A percentile compares a stretch with the other conserved stretches of the same genome.
phyloP scores from a whole-genome alignment of 2,797 vertebrate genomes.

The Urosaurus nigricauda region DNA sequence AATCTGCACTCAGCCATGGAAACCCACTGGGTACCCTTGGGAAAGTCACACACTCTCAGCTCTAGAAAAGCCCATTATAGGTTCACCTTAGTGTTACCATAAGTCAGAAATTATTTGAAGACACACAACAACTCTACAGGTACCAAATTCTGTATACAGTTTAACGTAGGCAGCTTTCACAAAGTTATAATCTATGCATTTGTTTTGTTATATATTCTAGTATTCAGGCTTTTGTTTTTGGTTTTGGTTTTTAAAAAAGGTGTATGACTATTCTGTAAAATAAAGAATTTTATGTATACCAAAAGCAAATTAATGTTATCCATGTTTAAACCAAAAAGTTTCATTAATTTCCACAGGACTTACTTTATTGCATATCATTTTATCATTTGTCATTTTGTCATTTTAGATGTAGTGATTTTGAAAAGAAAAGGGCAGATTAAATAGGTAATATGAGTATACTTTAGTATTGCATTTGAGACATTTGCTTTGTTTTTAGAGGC shows the following conservation, averaged over 20 bases:
- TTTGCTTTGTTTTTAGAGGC: conserved; percentile 15
- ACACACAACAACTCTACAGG: too few relatives aligned
- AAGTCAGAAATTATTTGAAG: too few relatives aligned
- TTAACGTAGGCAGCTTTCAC: not conserved
- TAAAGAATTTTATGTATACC: not conserved
- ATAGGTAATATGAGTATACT: conserved; percentile 36
- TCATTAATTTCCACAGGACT: not conserved
- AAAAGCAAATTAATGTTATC: not conserved
- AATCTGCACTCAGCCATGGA: too few relatives aligned
- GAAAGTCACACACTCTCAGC: too few relatives aligned
- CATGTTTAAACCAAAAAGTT: not conserved
- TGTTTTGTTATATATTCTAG: conserved; percentile 9
- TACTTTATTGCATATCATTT: not conserved
- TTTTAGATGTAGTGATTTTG: conserved; percentile 14
- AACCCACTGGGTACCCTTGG: too few relatives aligned
- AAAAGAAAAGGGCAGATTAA: conserved; percentile 49
- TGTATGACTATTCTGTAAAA: not conserved
- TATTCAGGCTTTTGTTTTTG: conserved; percentile 5
- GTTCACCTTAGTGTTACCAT: too few relatives aligned
- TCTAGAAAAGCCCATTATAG: too few relatives aligned
- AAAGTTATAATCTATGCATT: not conserved
- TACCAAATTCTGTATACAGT: not conserved
- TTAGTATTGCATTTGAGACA: conserved; percentile 22
- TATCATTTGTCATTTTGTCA: not conserved
- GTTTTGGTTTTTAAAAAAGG: not conserved